Evolutionary conservation across 2,888 invertebrate genomes (phyloP).

Genomic region (Trichopria drosophilae): DNA sequence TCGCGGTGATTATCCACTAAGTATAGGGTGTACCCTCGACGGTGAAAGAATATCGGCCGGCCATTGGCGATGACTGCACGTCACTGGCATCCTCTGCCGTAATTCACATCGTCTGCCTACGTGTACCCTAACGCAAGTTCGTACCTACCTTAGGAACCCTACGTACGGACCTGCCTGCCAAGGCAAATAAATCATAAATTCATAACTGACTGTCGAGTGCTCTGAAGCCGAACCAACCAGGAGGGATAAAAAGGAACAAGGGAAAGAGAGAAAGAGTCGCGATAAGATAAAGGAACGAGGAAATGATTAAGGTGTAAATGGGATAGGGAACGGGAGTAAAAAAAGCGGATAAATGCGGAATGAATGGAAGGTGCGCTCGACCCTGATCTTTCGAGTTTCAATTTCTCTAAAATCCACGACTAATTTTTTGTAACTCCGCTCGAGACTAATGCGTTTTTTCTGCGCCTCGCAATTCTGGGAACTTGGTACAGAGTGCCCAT

Average conservation of each 20-base stretch:
- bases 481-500: no score
- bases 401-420: no score
- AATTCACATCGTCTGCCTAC: conserved; percentile 47
- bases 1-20: conserved; percentile 55
- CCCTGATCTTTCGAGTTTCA: no score
- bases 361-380: no score
- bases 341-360: not conserved
- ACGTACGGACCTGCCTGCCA: conserved; percentile 28
- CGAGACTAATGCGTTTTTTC: no score
- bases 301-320: conserved; percentile 1
- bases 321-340: not conserved
- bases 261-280: conserved; percentile 10
- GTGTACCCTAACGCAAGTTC: conserved; percentile 14
- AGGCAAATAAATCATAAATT: conserved; percentile 52
- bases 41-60: conserved; percentile 38
- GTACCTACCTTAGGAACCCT: conserved; percentile 12
- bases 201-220: no score
- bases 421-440: no score
- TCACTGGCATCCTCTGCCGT: conserved; percentile 50
- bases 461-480: no score
- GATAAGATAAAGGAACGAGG: no score
- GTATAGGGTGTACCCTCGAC: conserved; percentile 48
- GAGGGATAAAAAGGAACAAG: conserved; percentile 19
- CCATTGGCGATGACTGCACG: conserved; percentile 52
- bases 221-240: no score